A percentile compares a stretch with the other conserved stretches of the same genome.
These are phyloP conservation scores for Scopus umbretta DNA, from an alignment of 2,113 vertebrate species.

Conservation along the genomic window DNA sequence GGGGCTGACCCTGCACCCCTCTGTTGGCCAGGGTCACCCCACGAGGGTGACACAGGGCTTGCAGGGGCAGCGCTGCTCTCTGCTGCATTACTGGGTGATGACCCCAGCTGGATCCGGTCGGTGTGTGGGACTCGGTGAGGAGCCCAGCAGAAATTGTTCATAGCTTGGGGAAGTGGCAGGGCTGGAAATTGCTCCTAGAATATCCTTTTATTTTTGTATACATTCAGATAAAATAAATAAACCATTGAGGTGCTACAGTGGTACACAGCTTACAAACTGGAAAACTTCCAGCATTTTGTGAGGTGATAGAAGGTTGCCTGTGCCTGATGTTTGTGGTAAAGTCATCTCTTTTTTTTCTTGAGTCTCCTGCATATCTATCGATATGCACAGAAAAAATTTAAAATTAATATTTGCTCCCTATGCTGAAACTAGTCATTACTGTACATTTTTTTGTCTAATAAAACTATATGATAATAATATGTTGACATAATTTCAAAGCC, in stretches of 20 bases:
- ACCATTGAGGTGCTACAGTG: not conserved
- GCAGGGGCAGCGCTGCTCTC: not conserved
- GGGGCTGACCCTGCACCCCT: not conserved
- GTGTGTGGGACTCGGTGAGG: accelerated
- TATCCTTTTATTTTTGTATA: not conserved
- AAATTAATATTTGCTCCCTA: not conserved
- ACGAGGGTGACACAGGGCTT: accelerated
- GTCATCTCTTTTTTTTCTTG: not conserved
- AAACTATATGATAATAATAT: not conserved
- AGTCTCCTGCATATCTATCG: not conserved
- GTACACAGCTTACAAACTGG: not conserved
- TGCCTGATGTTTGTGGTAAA: not conserved
- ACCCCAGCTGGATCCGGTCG: not conserved
- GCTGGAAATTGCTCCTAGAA: not conserved
- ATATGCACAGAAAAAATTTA: not conserved
- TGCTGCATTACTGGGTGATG: accelerated
- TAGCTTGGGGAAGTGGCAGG: not conserved
- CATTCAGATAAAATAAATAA: not conserved
- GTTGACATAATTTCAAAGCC: not conserved
- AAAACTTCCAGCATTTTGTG: not conserved
- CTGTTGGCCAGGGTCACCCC: not conserved
- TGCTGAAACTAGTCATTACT: not conserved
- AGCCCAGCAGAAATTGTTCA: not conserved
- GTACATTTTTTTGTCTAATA: not conserved
- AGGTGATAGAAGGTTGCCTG: not conserved